Evolutionary conservation across 2,797 vertebrate genomes (phyloP), one percentile per base, ranked within the genome.

Genomic region (Ceyx erithaca): DNA sequence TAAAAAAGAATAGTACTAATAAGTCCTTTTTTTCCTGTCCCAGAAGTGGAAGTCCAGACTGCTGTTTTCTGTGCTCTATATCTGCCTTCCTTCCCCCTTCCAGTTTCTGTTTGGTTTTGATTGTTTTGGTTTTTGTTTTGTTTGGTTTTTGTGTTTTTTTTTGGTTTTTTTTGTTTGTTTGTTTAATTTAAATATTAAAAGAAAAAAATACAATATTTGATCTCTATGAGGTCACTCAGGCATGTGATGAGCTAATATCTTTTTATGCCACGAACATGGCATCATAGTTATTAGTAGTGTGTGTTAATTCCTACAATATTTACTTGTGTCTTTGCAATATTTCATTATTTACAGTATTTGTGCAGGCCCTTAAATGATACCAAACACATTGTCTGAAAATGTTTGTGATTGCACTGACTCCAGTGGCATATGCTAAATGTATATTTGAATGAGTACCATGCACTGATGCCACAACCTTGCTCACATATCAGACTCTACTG

Each of bases 401-500:
- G 28, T 72, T 57, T 85, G 41, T 0, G 7, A 52, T 22, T 45
- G 59, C 45, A 16, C 48, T 49, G 87, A 22, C 45, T 69, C 15
- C 18, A 66, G 35, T 15, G 48, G 28, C 63, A 16, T 30, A 25
- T 30, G 35, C 33, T 70, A 8, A 59, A 57, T 1, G 0, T 2
- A 1, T 73, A 43, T 77, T 71, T 2, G 13, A n/a, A 54, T 0
- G 5, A 49, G 78, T 52, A 5, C 61, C 0, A 0, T 1, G 23
- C 12, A 5, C 51, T 16, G 41, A 9, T 4, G 10, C 59, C 41
- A 21, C 66, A 72, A 6, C 49, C 43, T 4, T 61, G 30, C 49
- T 31, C 68, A 59, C 30, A 54, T 0, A 46, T 64, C 58, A 54
- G 54, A 48, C 52, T 30, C 23, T 54, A 21, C 31, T 41, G 48